Evolutionary conservation across 2,797 vertebrate species (phyloP).

Genomic region (Hemitrygon akajei): DNA sequence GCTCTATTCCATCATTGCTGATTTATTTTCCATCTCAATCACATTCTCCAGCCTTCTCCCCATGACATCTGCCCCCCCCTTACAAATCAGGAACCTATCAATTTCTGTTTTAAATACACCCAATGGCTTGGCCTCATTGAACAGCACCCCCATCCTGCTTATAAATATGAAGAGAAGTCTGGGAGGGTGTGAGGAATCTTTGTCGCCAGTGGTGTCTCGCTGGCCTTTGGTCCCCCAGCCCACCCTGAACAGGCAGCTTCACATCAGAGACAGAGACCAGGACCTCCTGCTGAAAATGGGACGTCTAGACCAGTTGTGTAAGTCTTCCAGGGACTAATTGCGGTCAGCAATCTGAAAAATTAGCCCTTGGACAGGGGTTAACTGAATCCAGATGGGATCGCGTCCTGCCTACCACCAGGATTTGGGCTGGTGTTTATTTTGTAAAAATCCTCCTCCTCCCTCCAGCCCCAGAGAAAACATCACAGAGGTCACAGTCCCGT

Average conservation of each 20-base stretch:
- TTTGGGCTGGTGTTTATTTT: background rate
- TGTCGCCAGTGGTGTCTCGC: background rate
- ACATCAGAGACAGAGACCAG: background rate
- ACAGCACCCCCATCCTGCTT: too few relatives aligned
- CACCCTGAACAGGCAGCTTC: too few relatives aligned
- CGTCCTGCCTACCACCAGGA: background rate
- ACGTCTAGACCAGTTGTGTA: background rate
- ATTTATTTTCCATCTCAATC: too few relatives aligned
- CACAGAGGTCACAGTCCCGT: background rate
- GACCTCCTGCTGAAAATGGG: background rate
- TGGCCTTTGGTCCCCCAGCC: background rate
- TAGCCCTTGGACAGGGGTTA: background rate
- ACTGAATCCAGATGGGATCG: background rate
- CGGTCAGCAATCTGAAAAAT: slow-evolving; percentile 4
- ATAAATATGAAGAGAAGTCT: too few relatives aligned
- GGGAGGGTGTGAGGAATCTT: background rate
- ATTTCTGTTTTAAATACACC: too few relatives aligned
- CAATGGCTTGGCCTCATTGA: too few relatives aligned
- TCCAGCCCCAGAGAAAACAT: background rate
- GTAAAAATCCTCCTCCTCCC: background rate
- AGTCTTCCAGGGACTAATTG: background rate
- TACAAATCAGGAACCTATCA: too few relatives aligned
- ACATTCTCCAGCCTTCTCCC: too few relatives aligned
- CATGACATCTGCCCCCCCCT: too few relatives aligned
- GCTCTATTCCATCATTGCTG: too few relatives aligned